phyloP scores from a whole-genome alignment of 2,797 vertebrate species.

The Hybognathus amarus region DNA sequence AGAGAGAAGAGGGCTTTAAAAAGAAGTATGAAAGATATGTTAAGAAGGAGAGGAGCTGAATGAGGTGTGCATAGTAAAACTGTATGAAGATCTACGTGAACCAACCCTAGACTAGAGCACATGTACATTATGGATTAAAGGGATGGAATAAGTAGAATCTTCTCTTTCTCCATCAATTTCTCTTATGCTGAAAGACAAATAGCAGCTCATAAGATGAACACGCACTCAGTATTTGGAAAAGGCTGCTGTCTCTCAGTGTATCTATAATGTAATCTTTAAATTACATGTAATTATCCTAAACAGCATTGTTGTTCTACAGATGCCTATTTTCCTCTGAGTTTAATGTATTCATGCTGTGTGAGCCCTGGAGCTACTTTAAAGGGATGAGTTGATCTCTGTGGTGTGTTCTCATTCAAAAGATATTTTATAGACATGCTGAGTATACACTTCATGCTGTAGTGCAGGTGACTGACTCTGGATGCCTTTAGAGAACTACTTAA shows the following conservation, averaged over 20 bases:
- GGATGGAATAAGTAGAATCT: not conserved
- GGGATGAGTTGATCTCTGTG: conserved; percentile 20
- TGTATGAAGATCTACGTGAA: not conserved
- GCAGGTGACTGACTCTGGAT: conserved; percentile 34
- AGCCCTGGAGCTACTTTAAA: conserved; percentile 11
- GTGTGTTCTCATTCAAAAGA: conserved; percentile 1
- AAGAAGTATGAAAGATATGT: too few relatives aligned
- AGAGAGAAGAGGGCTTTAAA: not conserved
- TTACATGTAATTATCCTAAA: conserved; percentile 15
- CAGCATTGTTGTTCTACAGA: not conserved
- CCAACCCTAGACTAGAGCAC: not conserved
- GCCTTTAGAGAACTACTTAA: conserved; percentile 18
- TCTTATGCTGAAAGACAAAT: not conserved
- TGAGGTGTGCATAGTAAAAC: not conserved
- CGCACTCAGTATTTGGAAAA: not conserved
- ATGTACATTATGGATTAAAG: not conserved
- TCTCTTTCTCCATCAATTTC: not conserved
- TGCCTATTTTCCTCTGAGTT: not conserved
- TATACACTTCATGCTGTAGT: conserved; percentile 34
- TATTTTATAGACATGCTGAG: conserved; percentile 42
- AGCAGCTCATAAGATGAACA: conserved; percentile 5
- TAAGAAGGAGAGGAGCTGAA: not conserved
- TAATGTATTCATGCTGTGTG: conserved; percentile 10
- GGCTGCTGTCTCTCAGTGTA: not conserved
- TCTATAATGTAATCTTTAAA: conserved; percentile 35